phyloP scores from a whole-genome alignment of 2,888 invertebrate species.

The Amiota communis region DNA sequence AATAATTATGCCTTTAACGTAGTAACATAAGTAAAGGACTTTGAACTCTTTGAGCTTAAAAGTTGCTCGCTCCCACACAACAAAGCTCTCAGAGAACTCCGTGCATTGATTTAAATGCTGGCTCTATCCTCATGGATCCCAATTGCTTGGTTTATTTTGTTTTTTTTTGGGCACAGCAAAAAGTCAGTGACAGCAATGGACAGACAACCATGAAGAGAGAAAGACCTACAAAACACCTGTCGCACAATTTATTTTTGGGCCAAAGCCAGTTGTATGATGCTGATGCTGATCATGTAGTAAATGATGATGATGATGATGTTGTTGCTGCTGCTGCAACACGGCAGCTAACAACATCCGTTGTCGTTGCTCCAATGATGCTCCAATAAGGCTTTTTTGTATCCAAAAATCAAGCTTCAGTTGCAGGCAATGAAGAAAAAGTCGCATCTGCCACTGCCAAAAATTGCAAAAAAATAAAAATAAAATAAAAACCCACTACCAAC shows the following conservation, averaged over 20 bases:
- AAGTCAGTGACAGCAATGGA: too few species aligned
- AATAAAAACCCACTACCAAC: conserved; percentile 20
- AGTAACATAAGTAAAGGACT: conserved; percentile 5
- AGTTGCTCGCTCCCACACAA: conserved; percentile 7
- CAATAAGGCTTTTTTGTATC: conserved; percentile 29
- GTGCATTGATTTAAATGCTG: too few species aligned
- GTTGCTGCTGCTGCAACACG: conserved; percentile 25
- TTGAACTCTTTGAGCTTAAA: conserved; percentile 53
- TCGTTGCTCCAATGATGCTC: conserved; percentile 44
- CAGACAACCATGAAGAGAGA: not conserved
- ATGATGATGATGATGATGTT: conserved; percentile 33
- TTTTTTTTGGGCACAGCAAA: conserved; percentile 11
- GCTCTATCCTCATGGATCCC: too few species aligned
- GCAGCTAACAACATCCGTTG: conserved; percentile 60
- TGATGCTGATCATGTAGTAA: conserved; percentile 42
- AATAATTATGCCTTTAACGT: conserved; percentile 53
- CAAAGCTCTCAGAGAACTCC: not conserved
- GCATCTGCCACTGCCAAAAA: conserved; percentile 17
- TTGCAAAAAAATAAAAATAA: not conserved
- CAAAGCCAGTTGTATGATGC: conserved; percentile 63
- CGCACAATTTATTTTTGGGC: conserved; percentile 64
- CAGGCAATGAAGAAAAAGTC: not conserved
- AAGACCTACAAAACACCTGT: conserved; percentile 50
- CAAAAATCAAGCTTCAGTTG: conserved; percentile 38
- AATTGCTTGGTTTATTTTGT: not conserved